Evolutionary conservation across 2,888 invertebrate genomes (phyloP), one percentile per base, ranked within the genome.

Genomic region (Drymonia ruficornis): DNA sequence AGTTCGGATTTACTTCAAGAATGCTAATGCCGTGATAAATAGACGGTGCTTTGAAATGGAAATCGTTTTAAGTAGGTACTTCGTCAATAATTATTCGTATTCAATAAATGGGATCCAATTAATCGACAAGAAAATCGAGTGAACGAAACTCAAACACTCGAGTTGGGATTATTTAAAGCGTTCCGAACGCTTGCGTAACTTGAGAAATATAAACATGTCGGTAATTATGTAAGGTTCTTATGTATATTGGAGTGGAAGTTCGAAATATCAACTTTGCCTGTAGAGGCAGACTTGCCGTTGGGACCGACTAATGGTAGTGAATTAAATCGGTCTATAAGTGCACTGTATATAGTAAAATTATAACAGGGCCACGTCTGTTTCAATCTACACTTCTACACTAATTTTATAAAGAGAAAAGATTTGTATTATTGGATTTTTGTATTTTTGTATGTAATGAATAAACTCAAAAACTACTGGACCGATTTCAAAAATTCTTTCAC

Each of bases 1-100:
- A 34, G 31, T 9, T 34, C 11, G 36, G 36, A 36, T 36, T 36
- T 61, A 55, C 55, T 65, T 49, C 28, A 56, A 48, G 55, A 62
- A 69, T 64, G 69, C 66, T 66, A 69, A 69, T 67, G 45, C 65
- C 53, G 55, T 47, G 55, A 64, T 64, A 66, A 69, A 69, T 69
- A 69, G 60, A 61, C 58, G 52, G 53, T 64, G 54, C 61, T 68
- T 66, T 63, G 61, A 65, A 64, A 58, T 58, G 55, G 61, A 68
- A 66, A 68, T 58, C 68, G 58, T 50, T 66, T 62, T 60, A 58
- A 69, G 55, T 56, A 56, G 68, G 55, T 56, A 69, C 55, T 60
- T 54, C 60, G 46, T 53, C 63, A 68, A 60, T 66, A 43, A 43
- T 43, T 43, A 19, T 43, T 43, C 64, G 67, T 55, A 66, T 66